Base-by-base conservation (phyloP, 1,140 invertebrate genomes). In the Lamellibrachia luymesi region DNA sequence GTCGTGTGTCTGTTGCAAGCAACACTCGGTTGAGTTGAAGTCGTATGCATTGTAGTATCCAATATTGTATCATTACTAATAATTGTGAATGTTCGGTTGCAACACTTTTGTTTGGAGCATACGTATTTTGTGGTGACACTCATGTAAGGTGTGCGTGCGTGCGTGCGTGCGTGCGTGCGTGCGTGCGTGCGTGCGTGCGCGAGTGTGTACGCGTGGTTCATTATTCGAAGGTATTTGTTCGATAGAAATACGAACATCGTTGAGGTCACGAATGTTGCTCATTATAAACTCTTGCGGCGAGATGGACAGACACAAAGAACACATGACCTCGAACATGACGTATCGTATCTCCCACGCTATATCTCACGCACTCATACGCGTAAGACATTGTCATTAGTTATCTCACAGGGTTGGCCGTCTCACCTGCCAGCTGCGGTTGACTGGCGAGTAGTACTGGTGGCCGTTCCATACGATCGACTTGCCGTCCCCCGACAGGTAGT, bases 401-500 rank as follows among this genome's bases (percentile, higher is more conserved):
- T 38, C 38, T 1, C 38, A 38, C 38, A 38, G 38, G 38, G 38
- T 38, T 38, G 13, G 7, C 25, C 17, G 8, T 80, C 64, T 80
- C 25, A 80, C 64, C 64, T 56, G 50, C 92, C 92, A 92, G 13
- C 52, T 92, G 8, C 92, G 92, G 52, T 91, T 92, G 22, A 51
- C 27, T n/a, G 93, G 93, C 13, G 92, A 51, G 89, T 94, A 94
- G 89, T 92, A 92, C 8, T 50, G 51, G 52, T 92, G 92, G 1
- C 93, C 93, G 25, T 50, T 93, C 93, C 93, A 94, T 13, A 94
- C 92, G 2, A 49, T 92, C 6, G 93, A 94, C 51, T 91, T 93
- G 22, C 93, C 93, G 91, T 93, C 92, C 38, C 93, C 93, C 6
- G 90, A 92, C 52, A 93, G 50, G 51, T 94, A 94, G 92, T 94